Percentiles rank a stretch among this genome's conserved stretches.
Conservation (phyloP, 2,888 invertebrate species). For the Cyclophora albipunctata region DNA sequence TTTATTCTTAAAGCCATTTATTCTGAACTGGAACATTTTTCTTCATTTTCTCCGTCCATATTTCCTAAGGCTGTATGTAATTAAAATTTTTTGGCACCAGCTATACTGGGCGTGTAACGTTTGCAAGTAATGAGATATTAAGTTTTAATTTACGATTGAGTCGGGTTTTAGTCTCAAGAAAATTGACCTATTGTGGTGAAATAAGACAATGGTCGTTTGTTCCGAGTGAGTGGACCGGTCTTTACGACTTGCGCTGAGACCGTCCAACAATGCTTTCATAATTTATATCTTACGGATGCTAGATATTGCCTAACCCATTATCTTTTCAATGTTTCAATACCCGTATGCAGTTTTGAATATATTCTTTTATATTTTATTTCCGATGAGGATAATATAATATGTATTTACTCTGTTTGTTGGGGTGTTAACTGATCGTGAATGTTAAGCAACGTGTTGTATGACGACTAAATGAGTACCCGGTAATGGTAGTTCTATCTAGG, state of each 20-base stretch:
- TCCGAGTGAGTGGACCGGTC: slow-evolving; percentile 55
- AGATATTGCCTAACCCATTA: slow-evolving; percentile 36
- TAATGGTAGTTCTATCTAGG: too few species aligned
- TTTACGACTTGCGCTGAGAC: slow-evolving; percentile 41
- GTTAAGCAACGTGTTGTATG: too few species aligned
- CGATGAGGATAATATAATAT: too few species aligned
- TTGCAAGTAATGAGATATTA: slow-evolving; percentile 73
- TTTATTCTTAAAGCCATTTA: not conserved
- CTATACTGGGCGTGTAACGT: slow-evolving; percentile 44
- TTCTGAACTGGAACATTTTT: not conserved
- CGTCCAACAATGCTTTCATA: slow-evolving; percentile 60
- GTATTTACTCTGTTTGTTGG: too few species aligned
- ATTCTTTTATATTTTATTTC: too few species aligned
- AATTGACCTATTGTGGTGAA: slow-evolving; percentile 69
- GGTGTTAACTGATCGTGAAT: too few species aligned
- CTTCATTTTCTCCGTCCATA: slow-evolving; percentile 13
- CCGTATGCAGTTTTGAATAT: too few species aligned
- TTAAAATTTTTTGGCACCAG: slow-evolving; percentile 50
- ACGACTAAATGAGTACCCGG: too few species aligned
- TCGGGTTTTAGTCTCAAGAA: slow-evolving; percentile 62
- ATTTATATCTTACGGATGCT: slow-evolving; percentile 58
- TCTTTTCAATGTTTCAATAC: slow-evolving; percentile 14
- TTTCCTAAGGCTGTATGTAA: slow-evolving; percentile 28
- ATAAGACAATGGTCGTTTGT: slow-evolving; percentile 70
- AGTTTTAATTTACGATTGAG: slow-evolving; percentile 68